A percentile compares a stretch with the other conserved stretches of the same genome.
phyloP scores from a whole-genome alignment of 2,113 vertebrate genomes.

The Scartelaos histophorus region DNA sequence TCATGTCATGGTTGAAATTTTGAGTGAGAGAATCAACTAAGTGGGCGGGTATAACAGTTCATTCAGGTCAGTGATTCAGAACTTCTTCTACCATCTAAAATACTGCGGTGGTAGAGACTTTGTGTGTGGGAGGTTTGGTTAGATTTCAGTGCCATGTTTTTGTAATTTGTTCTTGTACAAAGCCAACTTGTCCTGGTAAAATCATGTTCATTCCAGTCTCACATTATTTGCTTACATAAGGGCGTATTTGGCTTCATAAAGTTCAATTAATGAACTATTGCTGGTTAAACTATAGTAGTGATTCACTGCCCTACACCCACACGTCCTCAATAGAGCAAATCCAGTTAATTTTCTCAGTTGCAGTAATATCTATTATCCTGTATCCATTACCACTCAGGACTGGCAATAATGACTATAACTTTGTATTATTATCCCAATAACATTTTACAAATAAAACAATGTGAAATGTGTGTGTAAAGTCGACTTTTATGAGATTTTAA shows the following conservation, averaged over 20 bases:
- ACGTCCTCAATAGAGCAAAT: conserved; percentile 28
- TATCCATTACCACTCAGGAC: too few relatives aligned
- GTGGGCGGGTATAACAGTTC: too few relatives aligned
- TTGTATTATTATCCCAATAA: not conserved
- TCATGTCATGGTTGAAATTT: too few relatives aligned
- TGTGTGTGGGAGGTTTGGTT: not conserved
- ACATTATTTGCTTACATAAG: not conserved
- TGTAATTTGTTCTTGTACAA: not conserved
- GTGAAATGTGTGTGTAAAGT: too few relatives aligned
- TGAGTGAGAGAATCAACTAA: too few relatives aligned
- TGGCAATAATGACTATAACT: too few relatives aligned
- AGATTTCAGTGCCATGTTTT: not conserved
- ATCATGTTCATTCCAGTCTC: conserved; percentile 6
- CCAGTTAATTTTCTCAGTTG: not conserved
- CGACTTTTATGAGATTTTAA: too few relatives aligned
- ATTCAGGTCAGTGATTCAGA: too few relatives aligned
- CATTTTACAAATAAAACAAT: not conserved
- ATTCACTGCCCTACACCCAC: conserved; percentile 40
- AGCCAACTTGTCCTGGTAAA: not conserved
- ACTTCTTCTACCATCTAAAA: not conserved
- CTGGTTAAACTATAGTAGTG: conserved; percentile 22
- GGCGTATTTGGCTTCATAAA: not conserved
- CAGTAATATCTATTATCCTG: too few relatives aligned
- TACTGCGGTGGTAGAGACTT: not conserved
- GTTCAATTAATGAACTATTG: conserved; percentile 1